Conservation (phyloP, 2,797 vertebrate species). For the Momotus momota region DNA sequence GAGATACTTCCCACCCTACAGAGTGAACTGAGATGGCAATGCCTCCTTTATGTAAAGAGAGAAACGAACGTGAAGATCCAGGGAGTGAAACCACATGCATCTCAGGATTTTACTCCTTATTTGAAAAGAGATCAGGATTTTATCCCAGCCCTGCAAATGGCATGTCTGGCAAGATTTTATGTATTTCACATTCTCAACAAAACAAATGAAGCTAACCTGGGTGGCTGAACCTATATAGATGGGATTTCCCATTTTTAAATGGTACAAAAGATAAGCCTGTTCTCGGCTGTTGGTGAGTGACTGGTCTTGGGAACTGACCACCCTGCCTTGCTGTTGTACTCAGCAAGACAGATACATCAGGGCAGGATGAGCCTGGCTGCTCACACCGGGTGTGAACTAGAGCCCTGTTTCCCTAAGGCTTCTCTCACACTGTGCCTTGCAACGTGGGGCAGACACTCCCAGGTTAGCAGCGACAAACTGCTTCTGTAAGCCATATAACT, state of each 20-base stretch:
- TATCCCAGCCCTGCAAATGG: neutral
- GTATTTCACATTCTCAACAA: neutral
- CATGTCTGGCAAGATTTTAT: neutral
- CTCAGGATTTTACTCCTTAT: neutral
- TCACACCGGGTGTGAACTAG: fast-evolving
- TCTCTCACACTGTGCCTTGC: neutral
- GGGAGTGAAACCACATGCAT: neutral
- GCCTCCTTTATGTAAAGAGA: neutral
- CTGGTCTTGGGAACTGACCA: fast-evolving
- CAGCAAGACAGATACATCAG: neutral
- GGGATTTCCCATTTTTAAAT: neutral
- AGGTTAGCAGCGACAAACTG: neutral
- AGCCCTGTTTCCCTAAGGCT: neutral
- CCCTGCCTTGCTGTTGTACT: neutral
- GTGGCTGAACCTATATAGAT: neutral
- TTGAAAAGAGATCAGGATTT: neutral
- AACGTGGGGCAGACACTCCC: neutral
- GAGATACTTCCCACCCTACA: neutral
- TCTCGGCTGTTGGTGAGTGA: neutral
- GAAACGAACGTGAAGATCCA: neutral
- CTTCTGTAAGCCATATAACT: neutral
- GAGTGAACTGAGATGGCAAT: neutral
- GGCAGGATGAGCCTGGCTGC: neutral
- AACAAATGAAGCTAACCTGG: neutral
- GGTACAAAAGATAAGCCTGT: neutral